Evolutionary conservation across 2,113 vertebrate species (phyloP), one percentile per base, ranked within the genome.

Genomic region (Bubo bubo): DNA sequence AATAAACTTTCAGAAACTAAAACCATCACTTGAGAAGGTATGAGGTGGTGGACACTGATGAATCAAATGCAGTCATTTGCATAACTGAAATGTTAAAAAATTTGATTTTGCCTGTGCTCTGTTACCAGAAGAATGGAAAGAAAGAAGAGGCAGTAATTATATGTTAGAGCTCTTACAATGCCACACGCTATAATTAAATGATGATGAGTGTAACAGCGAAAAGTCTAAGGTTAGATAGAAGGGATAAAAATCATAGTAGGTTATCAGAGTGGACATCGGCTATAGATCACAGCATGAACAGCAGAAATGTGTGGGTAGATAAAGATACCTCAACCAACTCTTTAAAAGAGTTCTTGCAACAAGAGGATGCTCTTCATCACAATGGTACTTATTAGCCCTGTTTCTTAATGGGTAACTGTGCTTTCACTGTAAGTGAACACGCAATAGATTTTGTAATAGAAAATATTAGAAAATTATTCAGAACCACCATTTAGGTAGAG

Each of bases 1-100:
- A 95, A 93, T 79, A 93, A 96, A 95, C 62, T 62, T 93, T 45
- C 26, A 79, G 81, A 76, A 93, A 43, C 62, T 53, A 85, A 72
- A 81, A 10, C 5, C 6, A 41, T 22, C 0, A 1, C 47, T 85
- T 52, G 73, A 67, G 37, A 84, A 89, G 30, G 19, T 49, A 71
- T 34, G 56, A 95, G 27, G 34, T 68, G 27, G 35, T 35, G 12
- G 92, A 82, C 49, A 85, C 12, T 20, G 59, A 56, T 60, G 19
- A 86, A 95, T 28, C 30, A 81, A 85, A 91, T 67, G 53, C 9
- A 70, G 23, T 67, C 4, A 34, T 60, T 73, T 58, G 76, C 50
- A 47, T 45, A 89, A 95, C 32, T 27, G 35, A 72, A 81, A 68
- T 6, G 12, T 85, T 41, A 82, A 94, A 94, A 81, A 82, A 20